phyloP scores from a whole-genome alignment of 1,140 invertebrate species.

The Megalopta genalis region DNA sequence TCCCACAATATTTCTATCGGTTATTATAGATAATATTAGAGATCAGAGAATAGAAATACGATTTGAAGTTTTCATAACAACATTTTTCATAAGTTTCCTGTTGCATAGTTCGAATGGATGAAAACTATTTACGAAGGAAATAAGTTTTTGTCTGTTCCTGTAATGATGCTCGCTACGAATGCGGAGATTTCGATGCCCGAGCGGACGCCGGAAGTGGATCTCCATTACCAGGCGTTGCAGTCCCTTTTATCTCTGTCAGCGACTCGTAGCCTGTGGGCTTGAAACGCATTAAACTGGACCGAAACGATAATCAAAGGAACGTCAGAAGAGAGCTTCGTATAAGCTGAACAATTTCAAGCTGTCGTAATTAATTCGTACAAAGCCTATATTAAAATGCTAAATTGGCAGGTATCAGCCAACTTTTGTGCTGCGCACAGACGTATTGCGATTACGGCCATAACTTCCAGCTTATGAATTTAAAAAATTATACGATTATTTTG shows the following conservation, averaged over 20 bases:
- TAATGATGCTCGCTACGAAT: background rate
- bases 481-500: no score
- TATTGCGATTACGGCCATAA: no score
- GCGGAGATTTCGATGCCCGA: constrained; percentile 62
- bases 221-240: constrained; percentile 49
- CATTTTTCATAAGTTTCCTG: no score
- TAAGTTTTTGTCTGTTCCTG: background rate
- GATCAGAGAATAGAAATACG: no score
- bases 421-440: no score
- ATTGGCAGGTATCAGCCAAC: no score
- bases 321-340: background rate
- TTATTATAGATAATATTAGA: no score
- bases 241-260: constrained; percentile 26
- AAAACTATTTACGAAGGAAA: no score
- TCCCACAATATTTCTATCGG: no score
- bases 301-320: background rate
- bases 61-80: no score
- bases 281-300: background rate
- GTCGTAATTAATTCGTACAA: background rate
- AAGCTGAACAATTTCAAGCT: background rate
- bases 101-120: no score
- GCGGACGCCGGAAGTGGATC: constrained; percentile 36
- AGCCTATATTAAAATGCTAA: background rate
- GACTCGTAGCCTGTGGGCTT: constrained; percentile 29
- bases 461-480: no score